Conservation (phyloP, 1,140 invertebrate species). For the Drosophila novamexicana region DNA sequence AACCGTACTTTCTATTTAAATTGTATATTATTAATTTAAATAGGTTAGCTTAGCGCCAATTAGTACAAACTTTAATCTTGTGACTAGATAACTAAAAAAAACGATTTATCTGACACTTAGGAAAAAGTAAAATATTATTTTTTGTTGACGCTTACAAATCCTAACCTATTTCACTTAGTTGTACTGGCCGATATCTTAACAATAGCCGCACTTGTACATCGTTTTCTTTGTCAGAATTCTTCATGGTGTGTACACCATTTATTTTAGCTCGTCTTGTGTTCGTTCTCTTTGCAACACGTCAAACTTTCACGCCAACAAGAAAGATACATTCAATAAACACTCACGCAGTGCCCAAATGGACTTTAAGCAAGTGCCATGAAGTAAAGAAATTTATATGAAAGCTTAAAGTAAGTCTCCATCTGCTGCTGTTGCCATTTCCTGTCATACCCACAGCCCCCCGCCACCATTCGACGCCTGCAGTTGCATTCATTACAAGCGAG, state of each 20-base stretch:
- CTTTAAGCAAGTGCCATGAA: conserved; percentile 82
- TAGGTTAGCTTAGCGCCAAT: too few relatives aligned
- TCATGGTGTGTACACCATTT: neutral
- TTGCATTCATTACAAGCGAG: conserved; percentile 81
- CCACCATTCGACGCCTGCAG: conserved; percentile 53
- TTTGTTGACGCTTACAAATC: too few relatives aligned
- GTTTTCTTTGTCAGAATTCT: conserved; percentile 11
- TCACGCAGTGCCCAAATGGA: conserved; percentile 79
- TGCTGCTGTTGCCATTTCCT: conserved; percentile 25
- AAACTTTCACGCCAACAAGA: conserved; percentile 47
- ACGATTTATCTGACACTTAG: too few relatives aligned
- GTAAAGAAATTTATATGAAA: conserved; percentile 76
- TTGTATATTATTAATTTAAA: too few relatives aligned
- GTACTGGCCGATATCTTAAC: too few relatives aligned
- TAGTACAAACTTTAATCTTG: too few relatives aligned
- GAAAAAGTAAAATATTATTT: too few relatives aligned
- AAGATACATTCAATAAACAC: conserved; percentile 75
- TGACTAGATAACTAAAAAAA: too few relatives aligned
- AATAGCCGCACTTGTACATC: neutral
- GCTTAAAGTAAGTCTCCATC: conserved; percentile 77
- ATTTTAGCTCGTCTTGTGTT: neutral
- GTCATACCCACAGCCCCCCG: neutral
- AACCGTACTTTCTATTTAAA: too few relatives aligned
- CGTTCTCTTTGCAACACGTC: conserved; percentile 1
- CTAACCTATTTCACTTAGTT: too few relatives aligned